Evolutionary conservation across 1,140 invertebrate genomes (phyloP).

Genomic region (Ephestia elutella): DNA sequence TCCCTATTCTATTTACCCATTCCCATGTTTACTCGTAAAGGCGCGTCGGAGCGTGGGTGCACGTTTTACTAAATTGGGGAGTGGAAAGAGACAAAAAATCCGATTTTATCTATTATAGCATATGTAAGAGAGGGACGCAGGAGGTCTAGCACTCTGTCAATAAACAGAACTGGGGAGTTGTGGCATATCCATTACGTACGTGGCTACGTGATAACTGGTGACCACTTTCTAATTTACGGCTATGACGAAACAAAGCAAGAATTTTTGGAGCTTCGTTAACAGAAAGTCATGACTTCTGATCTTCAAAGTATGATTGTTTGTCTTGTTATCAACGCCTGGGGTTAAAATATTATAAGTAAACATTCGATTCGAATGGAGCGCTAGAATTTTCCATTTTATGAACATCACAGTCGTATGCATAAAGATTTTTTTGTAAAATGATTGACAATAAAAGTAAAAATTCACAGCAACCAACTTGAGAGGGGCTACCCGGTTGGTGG

Average conservation of each 20-base stretch:
- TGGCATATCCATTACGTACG: slow-evolving; percentile 48
- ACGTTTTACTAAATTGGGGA: slow-evolving; percentile 60
- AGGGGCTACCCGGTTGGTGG: too few relatives aligned
- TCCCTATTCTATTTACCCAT: slow-evolving; percentile 66
- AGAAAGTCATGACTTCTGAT: not conserved
- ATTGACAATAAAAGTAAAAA: too few relatives aligned
- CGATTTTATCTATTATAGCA: slow-evolving; percentile 33
- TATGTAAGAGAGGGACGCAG: slow-evolving; percentile 37
- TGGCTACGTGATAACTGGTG: slow-evolving; percentile 31
- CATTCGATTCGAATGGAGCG: too few relatives aligned
- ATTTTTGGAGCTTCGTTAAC: not conserved
- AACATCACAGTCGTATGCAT: too few relatives aligned
- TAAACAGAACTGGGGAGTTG: slow-evolving; percentile 44
- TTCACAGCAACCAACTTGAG: too few relatives aligned
- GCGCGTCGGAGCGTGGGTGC: slow-evolving; percentile 60
- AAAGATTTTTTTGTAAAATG: too few relatives aligned
- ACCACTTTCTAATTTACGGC: slow-evolving; percentile 52
- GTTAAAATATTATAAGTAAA: too few relatives aligned
- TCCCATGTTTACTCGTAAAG: slow-evolving; percentile 68
- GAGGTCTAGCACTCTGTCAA: slow-evolving; percentile 45
- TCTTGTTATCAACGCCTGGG: too few relatives aligned
- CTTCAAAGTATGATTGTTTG: not conserved
- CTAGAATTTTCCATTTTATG: not conserved
- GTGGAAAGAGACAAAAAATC: slow-evolving; percentile 57
- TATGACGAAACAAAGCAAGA: slow-evolving; percentile 31